A percentile compares a stretch with the other conserved stretches of the same genome.
phyloP scores from a whole-genome alignment of 1,140 invertebrate species.

The Trachymyrmex septentrionalis region DNA sequence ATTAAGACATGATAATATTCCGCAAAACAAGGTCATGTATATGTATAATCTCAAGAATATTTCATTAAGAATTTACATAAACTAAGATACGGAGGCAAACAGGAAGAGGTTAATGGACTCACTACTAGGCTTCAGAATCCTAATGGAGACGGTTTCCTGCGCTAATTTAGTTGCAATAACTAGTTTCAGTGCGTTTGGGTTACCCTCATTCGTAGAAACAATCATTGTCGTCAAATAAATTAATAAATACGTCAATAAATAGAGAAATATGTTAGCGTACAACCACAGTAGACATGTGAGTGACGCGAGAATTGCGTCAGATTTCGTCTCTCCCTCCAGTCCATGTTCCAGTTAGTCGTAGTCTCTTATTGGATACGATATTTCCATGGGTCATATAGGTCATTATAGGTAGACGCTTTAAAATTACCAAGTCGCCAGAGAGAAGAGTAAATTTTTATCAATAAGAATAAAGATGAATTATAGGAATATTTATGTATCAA shows the following conservation, averaged over 20 bases:
- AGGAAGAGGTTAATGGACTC: constrained; percentile 76
- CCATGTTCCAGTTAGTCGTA: too few species aligned
- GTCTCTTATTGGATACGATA: constrained; percentile 1
- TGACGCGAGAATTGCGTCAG: constrained; percentile 58
- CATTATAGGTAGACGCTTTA: too few species aligned
- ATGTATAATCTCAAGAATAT: constrained; percentile 19
- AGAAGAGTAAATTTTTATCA: not conserved
- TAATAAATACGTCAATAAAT: constrained; percentile 84
- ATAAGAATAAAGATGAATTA: not conserved
- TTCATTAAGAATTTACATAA: not conserved
- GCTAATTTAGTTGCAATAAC: constrained; percentile 89
- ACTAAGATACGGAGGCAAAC: constrained; percentile 28
- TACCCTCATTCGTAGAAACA: constrained; percentile 90
- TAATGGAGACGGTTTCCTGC: constrained; percentile 86
- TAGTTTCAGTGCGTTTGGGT: constrained; percentile 91
- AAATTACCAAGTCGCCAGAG: not conserved
- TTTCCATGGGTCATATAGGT: not conserved
- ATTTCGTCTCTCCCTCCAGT: not conserved
- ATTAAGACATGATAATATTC: not conserved
- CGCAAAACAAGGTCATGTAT: constrained; percentile 8
- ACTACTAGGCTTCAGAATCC: constrained; percentile 88
- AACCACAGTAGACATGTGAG: constrained; percentile 78
- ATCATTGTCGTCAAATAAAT: constrained; percentile 87
- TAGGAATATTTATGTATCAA: not conserved
- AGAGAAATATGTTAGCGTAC: constrained; percentile 81